Base-by-base conservation (phyloP, 2,888 invertebrate species). In the Fragum sueziense region DNA sequence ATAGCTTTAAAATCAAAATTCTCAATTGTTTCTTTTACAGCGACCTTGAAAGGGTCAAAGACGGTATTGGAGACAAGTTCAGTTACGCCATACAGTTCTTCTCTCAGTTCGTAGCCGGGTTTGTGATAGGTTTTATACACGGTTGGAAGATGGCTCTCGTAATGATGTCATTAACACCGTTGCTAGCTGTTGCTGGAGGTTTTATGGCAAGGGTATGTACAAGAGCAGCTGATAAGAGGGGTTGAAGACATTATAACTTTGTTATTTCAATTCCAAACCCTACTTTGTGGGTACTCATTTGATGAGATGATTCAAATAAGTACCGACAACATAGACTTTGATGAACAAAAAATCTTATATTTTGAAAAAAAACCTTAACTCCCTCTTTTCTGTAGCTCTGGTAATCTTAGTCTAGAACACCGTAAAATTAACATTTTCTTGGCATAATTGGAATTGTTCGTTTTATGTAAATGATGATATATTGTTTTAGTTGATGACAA, bases 61-160 rank as follows among this genome's bases (percentile, higher is more conserved):
- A 94, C 83, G 94, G 94, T 0, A 91, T 94, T 3, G 94, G 94
- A 7, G 94, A 94, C 88, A 94, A 94, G 83, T 89, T 94, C 67
- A 93, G 92, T 17, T 89, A 93, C 85, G 89, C 93, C 62, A 88
- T 94, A n/a, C 94, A 94, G 85, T 91, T 90, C 76, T 69, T 91
- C 9, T 87, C 94, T 2, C 92, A 93, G 57, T 94, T 94, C 85
- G 31, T 94, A 3, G 89, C 93, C 31, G 94, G 94, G 2, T 94
- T 94, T 86, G 89, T 90, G 7, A 92, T 95, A 54, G 94, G 94
- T 0, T 94, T 94, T 87, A 84, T 93, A 74, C 93, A 92, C 71
- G 93, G 94, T 81, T 95, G 95, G 95, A 93, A 94, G 85, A 91
- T 95, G 87, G 94, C 95, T 0, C 89, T 95, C 9, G 94, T 95